Evolutionary conservation across 2,113 vertebrate genomes (phyloP).

Genomic region (Stegostoma tigrinum): DNA sequence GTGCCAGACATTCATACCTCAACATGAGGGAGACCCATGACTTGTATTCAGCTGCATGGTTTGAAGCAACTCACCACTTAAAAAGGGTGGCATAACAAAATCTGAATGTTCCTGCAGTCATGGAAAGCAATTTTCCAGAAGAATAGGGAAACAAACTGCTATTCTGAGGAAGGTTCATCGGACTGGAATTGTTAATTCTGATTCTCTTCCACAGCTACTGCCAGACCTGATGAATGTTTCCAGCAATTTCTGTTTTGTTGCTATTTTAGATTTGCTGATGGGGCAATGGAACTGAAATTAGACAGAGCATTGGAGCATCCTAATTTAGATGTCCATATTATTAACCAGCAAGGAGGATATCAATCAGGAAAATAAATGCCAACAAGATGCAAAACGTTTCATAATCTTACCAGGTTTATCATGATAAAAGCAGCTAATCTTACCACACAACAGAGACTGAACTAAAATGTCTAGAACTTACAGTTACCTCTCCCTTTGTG

Average conservation of each 20-base stretch:
- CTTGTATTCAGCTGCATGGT: neutral
- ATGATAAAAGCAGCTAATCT: neutral
- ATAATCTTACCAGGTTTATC: neutral
- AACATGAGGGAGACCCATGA: neutral
- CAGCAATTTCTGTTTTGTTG: neutral
- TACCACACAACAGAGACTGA: neutral
- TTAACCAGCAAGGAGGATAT: neutral
- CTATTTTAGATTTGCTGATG: neutral
- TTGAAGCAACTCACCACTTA: neutral
- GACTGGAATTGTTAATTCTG: too few relatives aligned
- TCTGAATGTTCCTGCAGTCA: neutral
- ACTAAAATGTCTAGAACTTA: neutral
- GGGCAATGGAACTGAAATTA: neutral
- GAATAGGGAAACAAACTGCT: neutral
- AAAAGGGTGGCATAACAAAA: neutral
- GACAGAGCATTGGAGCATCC: neutral
- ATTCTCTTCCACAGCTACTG: too few relatives aligned
- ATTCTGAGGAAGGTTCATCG: too few relatives aligned
- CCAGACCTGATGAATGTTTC: too few relatives aligned
- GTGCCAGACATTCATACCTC: neutral
- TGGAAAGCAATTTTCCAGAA: neutral
- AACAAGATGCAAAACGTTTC: neutral
- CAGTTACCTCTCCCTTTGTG: neutral
- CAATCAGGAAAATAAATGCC: neutral
- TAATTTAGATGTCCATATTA: neutral